These are phyloP conservation scores for Hoplostethus mediterraneus DNA, from an alignment of 2,797 vertebrate species.

Conservation along the genomic window DNA sequence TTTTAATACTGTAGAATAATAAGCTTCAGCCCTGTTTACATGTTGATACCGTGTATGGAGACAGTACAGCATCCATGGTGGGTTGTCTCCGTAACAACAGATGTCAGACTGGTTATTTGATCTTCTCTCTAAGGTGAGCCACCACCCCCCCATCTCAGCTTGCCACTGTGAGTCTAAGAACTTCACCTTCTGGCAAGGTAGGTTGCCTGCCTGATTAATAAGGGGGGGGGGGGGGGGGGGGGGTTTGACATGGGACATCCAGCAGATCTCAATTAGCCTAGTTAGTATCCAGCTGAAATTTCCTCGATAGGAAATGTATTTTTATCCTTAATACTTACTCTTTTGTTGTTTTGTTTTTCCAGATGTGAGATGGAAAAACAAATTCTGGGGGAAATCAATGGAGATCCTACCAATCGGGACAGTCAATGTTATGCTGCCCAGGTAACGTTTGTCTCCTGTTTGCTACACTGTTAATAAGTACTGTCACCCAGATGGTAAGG, in stretches of 20 bases:
- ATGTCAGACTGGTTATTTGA: conserved; percentile 59
- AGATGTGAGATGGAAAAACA: conserved; percentile 99
- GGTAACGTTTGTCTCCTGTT: conserved; percentile 79
- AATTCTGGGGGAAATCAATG: conserved; percentile 99
- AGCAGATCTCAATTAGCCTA: conserved; percentile 11
- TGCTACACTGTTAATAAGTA: background rate
- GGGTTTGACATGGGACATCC: conserved; percentile 23
- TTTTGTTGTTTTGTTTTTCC: conserved; percentile 39
- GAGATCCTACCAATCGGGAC: conserved; percentile 97
- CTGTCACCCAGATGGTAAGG: background rate
- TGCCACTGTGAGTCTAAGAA: conserved; percentile 99
- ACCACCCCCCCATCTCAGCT: conserved; percentile 98
- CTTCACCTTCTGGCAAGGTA: conserved; percentile 99
- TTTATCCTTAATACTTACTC: background rate
- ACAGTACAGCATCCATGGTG: background rate
- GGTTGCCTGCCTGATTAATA: conserved; percentile 55
- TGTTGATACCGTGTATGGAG: background rate
- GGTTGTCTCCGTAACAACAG: conserved; percentile 26
- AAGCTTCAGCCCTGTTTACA: no score
- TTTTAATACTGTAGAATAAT: no score
- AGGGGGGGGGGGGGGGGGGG: no score
- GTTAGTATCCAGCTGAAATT: conserved; percentile 20
- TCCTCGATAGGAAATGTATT: background rate
- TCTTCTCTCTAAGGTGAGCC: conserved; percentile 91
- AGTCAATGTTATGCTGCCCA: conserved; percentile 94